Conservation (phyloP, 2,113 vertebrate species). For the Rhadina sibilatrix region DNA sequence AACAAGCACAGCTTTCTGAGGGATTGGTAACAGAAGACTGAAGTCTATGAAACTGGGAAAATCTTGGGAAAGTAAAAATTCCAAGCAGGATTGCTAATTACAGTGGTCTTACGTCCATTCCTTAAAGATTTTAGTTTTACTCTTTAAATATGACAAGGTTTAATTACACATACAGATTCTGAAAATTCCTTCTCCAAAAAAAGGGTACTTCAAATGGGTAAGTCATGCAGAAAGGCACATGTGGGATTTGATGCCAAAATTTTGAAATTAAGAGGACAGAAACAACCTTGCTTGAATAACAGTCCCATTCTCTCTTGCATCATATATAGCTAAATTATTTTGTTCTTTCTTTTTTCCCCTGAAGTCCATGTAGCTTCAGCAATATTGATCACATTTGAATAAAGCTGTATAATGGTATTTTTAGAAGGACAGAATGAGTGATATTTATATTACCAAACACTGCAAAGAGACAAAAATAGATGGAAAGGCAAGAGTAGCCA, state of each 20-base stretch:
- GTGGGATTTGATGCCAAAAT: neutral
- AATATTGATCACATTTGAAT: neutral
- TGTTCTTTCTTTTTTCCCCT: neutral
- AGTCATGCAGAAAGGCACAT: neutral
- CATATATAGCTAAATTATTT: neutral
- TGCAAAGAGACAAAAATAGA: slow-evolving; percentile 14
- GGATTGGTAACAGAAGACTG: neutral
- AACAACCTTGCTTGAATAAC: neutral
- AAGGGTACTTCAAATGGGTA: neutral
- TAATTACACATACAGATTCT: neutral
- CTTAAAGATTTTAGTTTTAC: neutral
- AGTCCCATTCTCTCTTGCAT: neutral
- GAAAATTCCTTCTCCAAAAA: neutral
- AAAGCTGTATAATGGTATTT: neutral
- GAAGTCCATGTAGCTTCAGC: neutral
- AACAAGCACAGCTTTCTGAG: neutral
- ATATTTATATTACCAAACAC: neutral
- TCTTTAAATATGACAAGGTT: neutral
- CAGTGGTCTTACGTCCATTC: neutral
- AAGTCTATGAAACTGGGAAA: neutral
- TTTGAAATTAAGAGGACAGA: neutral
- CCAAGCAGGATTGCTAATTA: neutral
- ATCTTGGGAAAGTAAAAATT: neutral
- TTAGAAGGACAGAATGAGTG: neutral
- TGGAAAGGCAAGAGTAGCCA: neutral